A percentile compares a stretch with the other conserved stretches of the same genome.
Evolutionary conservation across 1,140 invertebrate species (phyloP).

Genomic region (Magallana gigas): DNA sequence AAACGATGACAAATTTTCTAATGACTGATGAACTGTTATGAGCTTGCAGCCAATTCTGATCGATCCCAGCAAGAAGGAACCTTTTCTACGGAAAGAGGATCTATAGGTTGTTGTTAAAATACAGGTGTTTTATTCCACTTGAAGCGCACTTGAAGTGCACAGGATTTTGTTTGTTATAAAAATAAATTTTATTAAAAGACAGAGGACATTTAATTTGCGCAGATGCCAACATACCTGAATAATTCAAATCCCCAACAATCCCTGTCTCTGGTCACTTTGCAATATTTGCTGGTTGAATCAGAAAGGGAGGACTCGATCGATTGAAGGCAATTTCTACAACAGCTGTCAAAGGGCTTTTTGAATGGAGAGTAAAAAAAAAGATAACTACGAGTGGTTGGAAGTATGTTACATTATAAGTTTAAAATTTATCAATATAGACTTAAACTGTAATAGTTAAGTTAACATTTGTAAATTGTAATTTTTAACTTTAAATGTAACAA

Average conservation of each 20-base stretch:
- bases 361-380: too few relatives aligned
- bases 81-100: not conserved
- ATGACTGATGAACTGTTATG: not conserved
- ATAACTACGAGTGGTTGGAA: too few relatives aligned
- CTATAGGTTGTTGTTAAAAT: not conserved
- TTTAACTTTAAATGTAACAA: too few relatives aligned
- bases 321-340: not conserved
- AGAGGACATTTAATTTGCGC: not conserved
- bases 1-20: not conserved
- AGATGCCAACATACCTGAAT: slow-evolving; percentile 3
- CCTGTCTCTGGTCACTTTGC: not conserved
- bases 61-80: not conserved
- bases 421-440: too few relatives aligned
- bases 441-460: too few relatives aligned
- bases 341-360: too few relatives aligned
- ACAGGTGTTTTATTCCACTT: slow-evolving; percentile 16
- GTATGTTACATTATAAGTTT: too few relatives aligned
- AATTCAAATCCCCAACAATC: not conserved
- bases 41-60: not conserved
- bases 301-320: not conserved
- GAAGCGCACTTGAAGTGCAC: not conserved
- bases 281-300: not conserved
- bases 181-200: not conserved
- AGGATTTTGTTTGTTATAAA: not conserved
- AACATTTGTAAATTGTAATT: too few relatives aligned